A percentile compares a stretch with the other conserved stretches of the same genome.
Conservation (phyloP, 2,797 vertebrate genomes). For the Pseudochromis fuscus region DNA sequence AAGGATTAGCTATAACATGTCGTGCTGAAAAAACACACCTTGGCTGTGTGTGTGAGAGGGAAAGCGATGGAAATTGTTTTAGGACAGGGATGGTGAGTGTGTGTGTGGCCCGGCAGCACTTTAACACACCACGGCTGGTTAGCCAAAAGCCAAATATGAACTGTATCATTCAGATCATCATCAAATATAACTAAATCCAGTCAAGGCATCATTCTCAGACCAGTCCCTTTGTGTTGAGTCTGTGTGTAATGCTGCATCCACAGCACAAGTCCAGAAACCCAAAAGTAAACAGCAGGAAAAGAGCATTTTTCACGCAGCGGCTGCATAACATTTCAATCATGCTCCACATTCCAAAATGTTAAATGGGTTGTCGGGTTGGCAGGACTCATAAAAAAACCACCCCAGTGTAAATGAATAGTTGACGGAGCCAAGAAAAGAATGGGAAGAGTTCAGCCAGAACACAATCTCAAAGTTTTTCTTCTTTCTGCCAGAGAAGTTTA, state of each 20-base stretch:
- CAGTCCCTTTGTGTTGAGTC: neutral
- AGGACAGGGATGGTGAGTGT: constrained; percentile 12
- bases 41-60: constrained; percentile 20
- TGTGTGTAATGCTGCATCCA: constrained; percentile 2
- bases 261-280: neutral
- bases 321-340: constrained; percentile 37
- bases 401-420: constrained; percentile 23
- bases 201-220: neutral
- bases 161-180: neutral
- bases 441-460: constrained; percentile 24
- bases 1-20: constrained; percentile 63
- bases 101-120: constrained; percentile 19
- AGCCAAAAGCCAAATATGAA: constrained; percentile 16
- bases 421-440: constrained; percentile 35
- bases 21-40: constrained; percentile 43
- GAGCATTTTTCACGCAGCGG: neutral
- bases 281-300: constrained; percentile 8
- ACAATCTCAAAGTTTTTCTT: constrained; percentile 1
- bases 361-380: constrained; percentile 26
- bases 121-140: constrained; percentile 22
- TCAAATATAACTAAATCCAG: neutral
- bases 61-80: constrained; percentile 21
- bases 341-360: constrained; percentile 21
- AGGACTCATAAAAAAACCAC: constrained; percentile 16
- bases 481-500: constrained; percentile 18